phyloP scores from a whole-genome alignment of 2,797 vertebrate genomes.

The Microctenopoma stevenorrisi region DNA sequence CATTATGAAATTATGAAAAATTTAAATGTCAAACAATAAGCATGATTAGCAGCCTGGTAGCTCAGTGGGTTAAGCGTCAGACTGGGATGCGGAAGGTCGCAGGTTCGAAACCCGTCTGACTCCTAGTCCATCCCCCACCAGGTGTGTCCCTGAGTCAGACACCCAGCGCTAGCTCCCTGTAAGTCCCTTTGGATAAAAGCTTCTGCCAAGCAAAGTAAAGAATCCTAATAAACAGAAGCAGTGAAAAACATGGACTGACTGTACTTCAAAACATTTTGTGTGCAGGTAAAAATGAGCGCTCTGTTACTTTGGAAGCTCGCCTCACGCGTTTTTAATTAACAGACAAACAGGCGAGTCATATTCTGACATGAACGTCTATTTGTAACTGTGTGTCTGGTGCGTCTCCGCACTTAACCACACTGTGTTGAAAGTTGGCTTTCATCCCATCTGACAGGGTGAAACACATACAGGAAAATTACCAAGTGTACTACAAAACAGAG shows the following conservation, averaged over 20 bases:
- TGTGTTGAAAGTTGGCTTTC: slow-evolving; percentile 43
- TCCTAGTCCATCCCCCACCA: too few species aligned
- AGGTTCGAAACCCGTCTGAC: too few species aligned
- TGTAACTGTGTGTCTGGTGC: slow-evolving; percentile 16
- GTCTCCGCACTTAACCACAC: slow-evolving; percentile 17
- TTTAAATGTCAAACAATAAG: slow-evolving; percentile 4
- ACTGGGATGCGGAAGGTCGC: too few species aligned
- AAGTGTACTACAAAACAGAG: slow-evolving; percentile 20
- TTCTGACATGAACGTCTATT: slow-evolving; percentile 49
- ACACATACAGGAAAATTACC: slow-evolving; percentile 34
- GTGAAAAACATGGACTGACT: slow-evolving; percentile 32
- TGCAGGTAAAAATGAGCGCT: slow-evolving; percentile 48
- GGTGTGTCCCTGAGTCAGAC: too few species aligned
- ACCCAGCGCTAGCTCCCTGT: too few species aligned
- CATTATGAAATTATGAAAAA: too few species aligned
- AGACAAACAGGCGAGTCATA: slow-evolving; percentile 41
- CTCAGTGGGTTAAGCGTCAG: too few species aligned
- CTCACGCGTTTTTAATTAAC: slow-evolving; percentile 54
- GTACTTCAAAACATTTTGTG: slow-evolving; percentile 50
- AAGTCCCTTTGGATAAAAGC: too few species aligned
- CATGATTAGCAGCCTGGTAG: too few species aligned
- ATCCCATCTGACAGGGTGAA: slow-evolving; percentile 55
- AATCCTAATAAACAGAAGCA: slow-evolving; percentile 39
- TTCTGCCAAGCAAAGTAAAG: too few species aligned
- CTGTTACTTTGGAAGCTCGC: slow-evolving; percentile 27